Evolutionary conservation across 30 jellyfish, hydroid and myxozoan species (phyloP).

Genomic region (Aurelia aurita complex sp. Pacific): DNA sequence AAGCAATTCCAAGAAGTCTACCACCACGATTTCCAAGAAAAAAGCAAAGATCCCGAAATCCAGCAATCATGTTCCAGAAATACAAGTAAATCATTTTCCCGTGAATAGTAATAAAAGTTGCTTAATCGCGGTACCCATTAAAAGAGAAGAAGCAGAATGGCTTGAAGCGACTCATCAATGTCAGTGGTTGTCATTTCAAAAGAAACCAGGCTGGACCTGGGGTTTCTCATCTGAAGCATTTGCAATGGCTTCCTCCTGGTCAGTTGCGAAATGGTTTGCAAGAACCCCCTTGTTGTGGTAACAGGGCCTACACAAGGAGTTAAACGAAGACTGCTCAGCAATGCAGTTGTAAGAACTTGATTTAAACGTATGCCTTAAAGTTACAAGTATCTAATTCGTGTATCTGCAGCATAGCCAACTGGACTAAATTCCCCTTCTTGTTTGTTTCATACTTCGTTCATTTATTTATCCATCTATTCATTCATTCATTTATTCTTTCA

Average conservation of each 20-base stretch:
- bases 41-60: neutral
- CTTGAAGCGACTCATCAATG: neutral
- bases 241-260: neutral
- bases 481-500: too few relatives aligned
- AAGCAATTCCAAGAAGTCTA: too few relatives aligned
- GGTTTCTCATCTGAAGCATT: neutral
- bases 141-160: neutral
- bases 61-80: neutral
- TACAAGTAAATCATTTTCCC: neutral
- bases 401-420: too few relatives aligned
- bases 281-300: conserved; percentile 68
- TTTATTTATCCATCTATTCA: too few relatives aligned
- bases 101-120: neutral
- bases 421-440: too few relatives aligned
- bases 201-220: conserved; percentile 47
- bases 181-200: conserved; percentile 32
- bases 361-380: too few relatives aligned
- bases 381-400: too few relatives aligned
- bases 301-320: too few relatives aligned
- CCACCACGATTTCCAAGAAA: neutral
- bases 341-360: too few relatives aligned
- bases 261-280: conserved; percentile 48
- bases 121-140: neutral
- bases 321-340: too few relatives aligned
- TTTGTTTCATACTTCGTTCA: too few relatives aligned